Conservation (phyloP, 2,797 vertebrate species). For the Potorous gilbertii region DNA sequence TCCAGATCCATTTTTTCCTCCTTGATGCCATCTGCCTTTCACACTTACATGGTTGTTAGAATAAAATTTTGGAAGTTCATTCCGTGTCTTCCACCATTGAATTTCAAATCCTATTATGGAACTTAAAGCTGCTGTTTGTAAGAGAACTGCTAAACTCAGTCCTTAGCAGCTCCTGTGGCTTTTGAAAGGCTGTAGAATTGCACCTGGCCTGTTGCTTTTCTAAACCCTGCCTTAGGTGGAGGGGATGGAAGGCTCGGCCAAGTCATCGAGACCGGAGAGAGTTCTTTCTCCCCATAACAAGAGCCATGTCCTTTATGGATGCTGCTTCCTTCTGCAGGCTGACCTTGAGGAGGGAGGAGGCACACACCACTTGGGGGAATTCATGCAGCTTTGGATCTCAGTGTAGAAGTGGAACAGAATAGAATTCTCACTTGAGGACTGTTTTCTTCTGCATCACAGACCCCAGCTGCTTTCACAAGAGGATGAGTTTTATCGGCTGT, state of each 20-base stretch:
- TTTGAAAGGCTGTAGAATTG: background rate
- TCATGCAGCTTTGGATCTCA: background rate
- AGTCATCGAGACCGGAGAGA: background rate
- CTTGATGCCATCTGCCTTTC: conserved; percentile 23
- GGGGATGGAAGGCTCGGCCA: background rate
- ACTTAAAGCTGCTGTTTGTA: background rate
- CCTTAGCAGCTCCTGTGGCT: background rate
- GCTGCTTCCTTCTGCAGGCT: background rate
- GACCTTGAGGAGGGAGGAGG: background rate
- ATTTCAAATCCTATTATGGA: conserved; percentile 16
- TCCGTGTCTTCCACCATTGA: background rate
- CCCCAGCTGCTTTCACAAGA: conserved; percentile 7
- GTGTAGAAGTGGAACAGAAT: background rate
- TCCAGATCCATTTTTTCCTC: background rate
- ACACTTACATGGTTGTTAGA: conserved; percentile 27
- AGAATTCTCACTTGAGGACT: background rate
- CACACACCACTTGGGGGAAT: background rate
- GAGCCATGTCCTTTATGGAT: background rate
- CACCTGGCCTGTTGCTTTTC: background rate
- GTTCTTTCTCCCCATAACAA: background rate
- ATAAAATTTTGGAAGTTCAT: background rate
- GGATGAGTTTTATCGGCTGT: background rate
- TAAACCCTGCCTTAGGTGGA: background rate
- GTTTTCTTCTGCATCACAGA: conserved; percentile 5
- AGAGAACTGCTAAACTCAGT: background rate